Percentiles rank a stretch among this genome's conserved stretches.
phyloP scores from a whole-genome alignment of 2,797 vertebrate genomes.

The Enteromius unitaeniatus region DNA sequence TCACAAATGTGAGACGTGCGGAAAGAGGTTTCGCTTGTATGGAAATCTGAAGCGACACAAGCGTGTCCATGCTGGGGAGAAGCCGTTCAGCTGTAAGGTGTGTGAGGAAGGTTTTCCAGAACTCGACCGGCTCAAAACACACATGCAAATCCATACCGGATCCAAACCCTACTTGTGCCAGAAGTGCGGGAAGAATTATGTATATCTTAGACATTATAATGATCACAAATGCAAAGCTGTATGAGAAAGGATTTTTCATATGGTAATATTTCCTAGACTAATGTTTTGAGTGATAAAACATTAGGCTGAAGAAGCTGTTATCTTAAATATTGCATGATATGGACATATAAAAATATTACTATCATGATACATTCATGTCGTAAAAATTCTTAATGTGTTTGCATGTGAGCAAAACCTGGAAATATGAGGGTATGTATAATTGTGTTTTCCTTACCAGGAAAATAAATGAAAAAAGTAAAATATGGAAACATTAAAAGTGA shows the following conservation, averaged over 20 bases:
- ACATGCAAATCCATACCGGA: conserved; percentile 79
- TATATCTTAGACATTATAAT: conserved; percentile 60
- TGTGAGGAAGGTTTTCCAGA: conserved; percentile 78
- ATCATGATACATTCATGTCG: background rate
- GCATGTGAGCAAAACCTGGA: background rate
- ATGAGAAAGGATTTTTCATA: conserved; percentile 16
- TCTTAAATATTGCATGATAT: background rate
- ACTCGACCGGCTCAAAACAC: conserved; percentile 77
- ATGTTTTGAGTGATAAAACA: background rate
- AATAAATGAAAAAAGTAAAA: background rate
- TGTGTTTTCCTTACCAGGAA: background rate
- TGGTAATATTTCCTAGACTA: background rate
- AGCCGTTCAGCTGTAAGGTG: conserved; percentile 71
- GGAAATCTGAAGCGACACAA: conserved; percentile 78
- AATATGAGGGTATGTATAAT: background rate
- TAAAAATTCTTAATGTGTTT: background rate
- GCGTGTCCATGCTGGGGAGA: conserved; percentile 59
- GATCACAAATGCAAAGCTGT: conserved; percentile 61
- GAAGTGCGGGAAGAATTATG: conserved; percentile 68
- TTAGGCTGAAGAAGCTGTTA: background rate
- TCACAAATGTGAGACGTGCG: conserved; percentile 78
- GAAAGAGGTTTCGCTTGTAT: conserved; percentile 74
- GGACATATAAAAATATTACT: background rate
- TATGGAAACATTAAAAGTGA: background rate
- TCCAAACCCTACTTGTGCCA: conserved; percentile 76